Base-by-base conservation (phyloP, 2,797 vertebrate genomes). In the Enteromius anoplus region DNA sequence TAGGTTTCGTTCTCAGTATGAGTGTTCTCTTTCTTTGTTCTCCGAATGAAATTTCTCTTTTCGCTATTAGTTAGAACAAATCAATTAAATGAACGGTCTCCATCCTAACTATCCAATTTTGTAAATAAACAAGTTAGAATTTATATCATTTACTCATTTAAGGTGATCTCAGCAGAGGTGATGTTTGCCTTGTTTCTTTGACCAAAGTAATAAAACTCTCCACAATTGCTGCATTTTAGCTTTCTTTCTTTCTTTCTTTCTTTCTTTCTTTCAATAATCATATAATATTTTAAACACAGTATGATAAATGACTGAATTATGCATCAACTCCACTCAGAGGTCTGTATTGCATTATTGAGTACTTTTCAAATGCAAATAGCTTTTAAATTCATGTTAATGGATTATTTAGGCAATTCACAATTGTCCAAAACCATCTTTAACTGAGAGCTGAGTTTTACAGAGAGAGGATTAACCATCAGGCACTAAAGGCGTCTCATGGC, bases 151-250 rank as follows among this genome's bases (percentile, higher is more conserved):
- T n/a, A 55, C 4, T 37, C 49, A 51, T 51, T 29, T 47, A 34
- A 11, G 1, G 1, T 26, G 26, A 26, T 26, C 26, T 32, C 70
- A 71, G 42, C 42, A 70, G n/a, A 71, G 42, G 23, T 47, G 23
- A 47, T 47, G 68, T 10, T 70, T 71, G 42, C 14, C 69, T 49
- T 70, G 42, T 71, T 26, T 47, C 40, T 70, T 29, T 45, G 69
- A 32, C 45, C 29, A 8, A 19, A 47, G 21, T 2, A 51, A 32
- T 23, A 32, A 19, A 8, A 32, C 45, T 49, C 12, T 26, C 0
- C 12, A 15, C 42, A 69, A 21, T 40, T 40, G 40, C 40, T 40
- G 40, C 40, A 40, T 40, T 40, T 40, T 40, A 40, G 37, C 34
- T 26, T 26, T 26, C 26, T 26, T 26, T 26, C 32, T 60, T 60